Evolutionary conservation across 2,797 vertebrate species (phyloP), one percentile per base, ranked within the genome.

Genomic region (Tapirus indicus): DNA sequence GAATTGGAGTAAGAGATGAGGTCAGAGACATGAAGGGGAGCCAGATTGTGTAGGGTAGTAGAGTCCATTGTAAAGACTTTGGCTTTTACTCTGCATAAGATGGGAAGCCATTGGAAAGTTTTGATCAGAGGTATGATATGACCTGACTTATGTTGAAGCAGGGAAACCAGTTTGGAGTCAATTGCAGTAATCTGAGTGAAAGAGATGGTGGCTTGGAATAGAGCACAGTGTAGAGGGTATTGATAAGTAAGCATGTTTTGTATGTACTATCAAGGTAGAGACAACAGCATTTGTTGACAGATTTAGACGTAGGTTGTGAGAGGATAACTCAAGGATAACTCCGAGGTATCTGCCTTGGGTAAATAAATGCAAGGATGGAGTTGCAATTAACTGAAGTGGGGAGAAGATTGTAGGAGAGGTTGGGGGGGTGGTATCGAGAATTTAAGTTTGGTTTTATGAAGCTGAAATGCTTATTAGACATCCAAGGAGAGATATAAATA

Each of bases 371-470:
- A 52, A 52, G 49, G 49, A 44, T 88, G 56, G 68, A 62, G 6
- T 79, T 91, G 41, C 35, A 41, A 21, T 17, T 85, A 60, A 69
- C 27, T 80, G 56, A 91, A 66, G 20, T 29, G 14, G 69, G 14
- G 62, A 21, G 58, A 64, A 44, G 27, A 54, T 27, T 80, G 1
- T 75, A 64, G n/a, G 60, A 88, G 47, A 75, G 41, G 32, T 82
- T 58, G 52, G 49, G 41, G 20, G 21, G n/a, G 21, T 71, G n/a
- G 41, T 72, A 56, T 69, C 38, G 92, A 62, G 35, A 38, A 64
- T 78, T 25, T 88, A 21, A 54, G 88, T 94, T 78, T 90, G 49
- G 6, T 78, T 86, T 91, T 52, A 44, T 71, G 68, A 89, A 64
- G 13, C 80, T 84, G 29, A 94, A n/a, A 75, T 95, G n/a, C n/a